Conservation (phyloP, 2,888 invertebrate genomes). For the Watsonalla cultraria region DNA sequence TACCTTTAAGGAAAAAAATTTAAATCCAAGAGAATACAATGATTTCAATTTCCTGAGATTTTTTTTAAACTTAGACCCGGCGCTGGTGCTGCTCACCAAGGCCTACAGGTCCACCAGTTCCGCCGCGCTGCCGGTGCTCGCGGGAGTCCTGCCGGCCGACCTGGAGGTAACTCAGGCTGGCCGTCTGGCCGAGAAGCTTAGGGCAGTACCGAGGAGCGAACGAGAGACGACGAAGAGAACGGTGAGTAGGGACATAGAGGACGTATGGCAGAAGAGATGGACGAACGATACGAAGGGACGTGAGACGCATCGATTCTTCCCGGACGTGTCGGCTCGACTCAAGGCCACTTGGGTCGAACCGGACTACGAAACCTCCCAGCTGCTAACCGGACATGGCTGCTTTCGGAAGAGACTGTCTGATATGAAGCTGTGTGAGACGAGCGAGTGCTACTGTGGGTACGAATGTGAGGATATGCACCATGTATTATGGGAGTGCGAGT, state of each 20-base stretch:
- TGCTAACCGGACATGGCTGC: slow-evolving; percentile 16
- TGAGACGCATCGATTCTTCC: slow-evolving; percentile 5
- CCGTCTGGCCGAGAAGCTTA: slow-evolving; percentile 9
- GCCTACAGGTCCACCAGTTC: slow-evolving; percentile 25
- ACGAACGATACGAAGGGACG: not conserved
- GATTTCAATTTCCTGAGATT: no score
- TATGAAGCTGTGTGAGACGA: not conserved
- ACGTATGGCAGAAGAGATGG: not conserved
- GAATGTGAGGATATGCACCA: not conserved
- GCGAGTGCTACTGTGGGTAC: not conserved
- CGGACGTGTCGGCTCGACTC: slow-evolving; percentile 10
- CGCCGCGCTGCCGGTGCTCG: slow-evolving; percentile 22
- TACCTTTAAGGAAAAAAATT: no score
- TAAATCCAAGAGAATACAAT: no score
- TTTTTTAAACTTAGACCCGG: no score
- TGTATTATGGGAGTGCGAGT: slow-evolving; percentile 1
- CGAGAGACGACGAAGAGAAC: no score
- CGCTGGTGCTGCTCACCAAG: slow-evolving; percentile 19
- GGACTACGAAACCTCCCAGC: slow-evolving; percentile 13
- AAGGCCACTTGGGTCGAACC: slow-evolving; percentile 10
- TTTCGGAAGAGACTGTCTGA: slow-evolving; percentile 1
- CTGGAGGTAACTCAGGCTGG: slow-evolving; percentile 20
- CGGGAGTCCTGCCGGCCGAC: slow-evolving; percentile 24
- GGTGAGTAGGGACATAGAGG: not conserved
- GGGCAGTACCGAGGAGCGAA: not conserved